Conservation (phyloP, 2,113 vertebrate species). For the Pluvianellus socialis region DNA sequence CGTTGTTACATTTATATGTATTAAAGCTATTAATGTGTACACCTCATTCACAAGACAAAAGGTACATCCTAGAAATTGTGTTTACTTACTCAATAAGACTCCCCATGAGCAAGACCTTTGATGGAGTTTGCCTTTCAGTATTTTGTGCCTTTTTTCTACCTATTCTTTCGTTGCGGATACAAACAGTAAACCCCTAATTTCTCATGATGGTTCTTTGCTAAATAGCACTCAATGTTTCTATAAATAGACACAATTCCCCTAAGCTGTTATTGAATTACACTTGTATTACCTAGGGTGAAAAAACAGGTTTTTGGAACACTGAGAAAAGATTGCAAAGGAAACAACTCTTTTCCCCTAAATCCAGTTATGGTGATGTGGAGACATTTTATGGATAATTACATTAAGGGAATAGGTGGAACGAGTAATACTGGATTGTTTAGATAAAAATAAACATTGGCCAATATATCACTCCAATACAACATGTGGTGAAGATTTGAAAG, state of each 20-base stretch:
- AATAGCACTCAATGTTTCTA: background rate
- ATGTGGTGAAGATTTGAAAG: background rate
- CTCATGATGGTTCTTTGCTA: background rate
- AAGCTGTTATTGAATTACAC: background rate
- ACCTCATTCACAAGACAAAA: background rate
- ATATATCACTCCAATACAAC: background rate
- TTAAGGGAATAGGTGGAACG: background rate
- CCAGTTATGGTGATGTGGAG: background rate
- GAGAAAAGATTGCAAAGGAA: background rate
- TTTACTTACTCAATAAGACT: background rate
- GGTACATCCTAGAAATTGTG: background rate
- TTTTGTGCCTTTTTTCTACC: background rate
- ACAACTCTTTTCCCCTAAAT: background rate
- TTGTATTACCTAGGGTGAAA: background rate
- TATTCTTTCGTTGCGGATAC: background rate
- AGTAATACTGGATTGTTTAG: background rate
- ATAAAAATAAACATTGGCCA: background rate
- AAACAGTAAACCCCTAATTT: background rate
- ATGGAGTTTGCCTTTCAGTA: background rate
- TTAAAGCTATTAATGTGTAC: background rate
- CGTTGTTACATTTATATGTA: background rate
- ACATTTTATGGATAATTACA: background rate
- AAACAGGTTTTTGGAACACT: background rate
- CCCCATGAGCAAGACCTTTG: background rate
- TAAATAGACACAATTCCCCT: background rate